These are phyloP conservation scores for Hormiphora californensis DNA, from an alignment of 37 sponge, comb jelly and placozoan genomes.

Conservation along the genomic window DNA sequence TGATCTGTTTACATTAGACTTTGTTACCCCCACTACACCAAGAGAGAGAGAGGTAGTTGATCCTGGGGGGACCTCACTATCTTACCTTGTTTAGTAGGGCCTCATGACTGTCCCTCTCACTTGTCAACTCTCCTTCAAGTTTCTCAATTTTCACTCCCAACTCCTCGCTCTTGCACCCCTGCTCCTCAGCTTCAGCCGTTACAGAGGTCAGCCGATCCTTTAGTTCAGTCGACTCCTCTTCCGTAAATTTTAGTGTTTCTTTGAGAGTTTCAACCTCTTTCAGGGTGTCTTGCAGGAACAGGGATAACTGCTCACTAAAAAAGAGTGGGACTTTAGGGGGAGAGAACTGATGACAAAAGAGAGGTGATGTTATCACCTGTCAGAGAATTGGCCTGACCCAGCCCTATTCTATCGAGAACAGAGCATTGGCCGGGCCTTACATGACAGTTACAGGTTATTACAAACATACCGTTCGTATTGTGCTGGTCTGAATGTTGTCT, in stretches of 20 bases:
- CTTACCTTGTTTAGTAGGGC: neutral
- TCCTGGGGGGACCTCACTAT: too few species aligned
- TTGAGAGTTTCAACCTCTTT: slow-evolving; percentile 10
- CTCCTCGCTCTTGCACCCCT: slow-evolving; percentile 19
- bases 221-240: neutral
- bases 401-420: too few species aligned
- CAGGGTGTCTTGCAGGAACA: slow-evolving; percentile 21
- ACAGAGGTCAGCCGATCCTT: neutral
- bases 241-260: neutral
- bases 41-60: too few species aligned
- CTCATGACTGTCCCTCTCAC: neutral
- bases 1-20: too few species aligned
- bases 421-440: too few species aligned
- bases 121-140: neutral
- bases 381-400: too few species aligned
- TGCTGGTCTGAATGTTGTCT: slow-evolving; percentile 9
- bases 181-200: neutral
- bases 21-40: too few species aligned
- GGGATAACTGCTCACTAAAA: neutral
- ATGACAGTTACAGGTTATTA: neutral
- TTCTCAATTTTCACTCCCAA: neutral
- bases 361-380: too few species aligned
- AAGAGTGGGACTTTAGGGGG: too few species aligned
- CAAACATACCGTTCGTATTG: slow-evolving; percentile 3
- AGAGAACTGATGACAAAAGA: too few species aligned